Evolutionary conservation across 1,140 invertebrate species (phyloP), one percentile per base, ranked within the genome.

Genomic region (Elymnias hypermnestra): DNA sequence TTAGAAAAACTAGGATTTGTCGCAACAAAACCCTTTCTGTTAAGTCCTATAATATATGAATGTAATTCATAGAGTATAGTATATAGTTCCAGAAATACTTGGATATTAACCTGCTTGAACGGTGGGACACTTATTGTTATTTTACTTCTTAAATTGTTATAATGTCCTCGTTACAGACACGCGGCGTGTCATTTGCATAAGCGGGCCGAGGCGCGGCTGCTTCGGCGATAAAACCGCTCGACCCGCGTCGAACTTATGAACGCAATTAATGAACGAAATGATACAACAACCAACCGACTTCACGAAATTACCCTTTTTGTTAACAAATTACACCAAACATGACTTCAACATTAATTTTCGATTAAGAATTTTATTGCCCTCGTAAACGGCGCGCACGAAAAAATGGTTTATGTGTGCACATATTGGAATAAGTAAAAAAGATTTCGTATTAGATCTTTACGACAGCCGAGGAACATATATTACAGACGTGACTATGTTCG

Each of bases 111-210:
- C 52, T 39, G 47, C 21, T 15, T 47, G 26, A 8, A 22, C 37
- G 22, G 26, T 33, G 31, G 37, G 41, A 39, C 33, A 53, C 29
- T 14, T 33, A 33, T 33, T 33, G 29, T 33, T 33, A 72, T 73
- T 77, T 66, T 69, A 77, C 65, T 77, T 83, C 75, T 83, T 79
- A 79, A 79, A 83, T 78, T 79, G 75, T 79, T 77, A 77, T 65
- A 72, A 83, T 69, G 59, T 46, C 43, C 48, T 69, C 74, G 69
- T 83, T 79, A 71, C 33, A 31, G 57, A 51, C 78, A 83, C 68
- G 66, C 69, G 78, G 75, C 38, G 72, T 51, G 53, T 60, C 57
- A 68, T 83, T 83, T 77, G 68, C 76, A 79, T 79, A 72, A 75
- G 59, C 57, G 57, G 50, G 48, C 58, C 14, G 56, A 35, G 47